phyloP scores from a whole-genome alignment of 2,888 invertebrate species.

The Bimastos eiseni region DNA sequence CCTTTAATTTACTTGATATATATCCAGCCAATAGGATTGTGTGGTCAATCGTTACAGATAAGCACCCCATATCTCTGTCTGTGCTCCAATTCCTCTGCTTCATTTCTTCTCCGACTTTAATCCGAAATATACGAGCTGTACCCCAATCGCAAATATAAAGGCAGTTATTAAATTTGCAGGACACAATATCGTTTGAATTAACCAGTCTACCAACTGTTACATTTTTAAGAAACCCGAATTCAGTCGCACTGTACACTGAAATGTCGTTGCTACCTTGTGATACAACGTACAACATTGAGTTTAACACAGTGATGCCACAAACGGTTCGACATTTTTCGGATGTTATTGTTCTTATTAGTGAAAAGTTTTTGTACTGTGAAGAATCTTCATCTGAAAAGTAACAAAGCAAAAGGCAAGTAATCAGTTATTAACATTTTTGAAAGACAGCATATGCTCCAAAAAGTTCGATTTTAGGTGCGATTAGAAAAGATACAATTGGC shows the following conservation, averaged over 20 bases:
- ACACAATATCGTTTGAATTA: background rate
- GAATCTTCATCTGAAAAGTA: background rate
- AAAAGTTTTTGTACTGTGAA: background rate
- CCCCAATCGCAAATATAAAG: background rate
- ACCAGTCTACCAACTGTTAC: background rate
- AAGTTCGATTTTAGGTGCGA: background rate
- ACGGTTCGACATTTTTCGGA: background rate
- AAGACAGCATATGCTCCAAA: background rate
- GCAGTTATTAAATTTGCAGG: slow-evolving; percentile 1
- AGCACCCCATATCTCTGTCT: background rate
- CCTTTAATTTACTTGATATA: background rate
- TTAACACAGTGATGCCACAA: background rate
- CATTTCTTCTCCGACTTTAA: background rate
- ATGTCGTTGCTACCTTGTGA: background rate
- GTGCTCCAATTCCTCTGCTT: background rate
- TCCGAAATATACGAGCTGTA: background rate
- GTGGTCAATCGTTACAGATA: background rate
- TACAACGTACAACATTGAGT: background rate
- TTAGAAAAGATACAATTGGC: background rate
- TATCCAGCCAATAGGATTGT: background rate
- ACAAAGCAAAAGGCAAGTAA: background rate
- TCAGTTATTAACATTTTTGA: background rate
- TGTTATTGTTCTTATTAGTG: background rate
- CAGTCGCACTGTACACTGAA: background rate
- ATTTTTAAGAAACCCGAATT: background rate